Evolutionary conservation across 2,797 vertebrate species (phyloP).

Genomic region (Cygnus olor): DNA sequence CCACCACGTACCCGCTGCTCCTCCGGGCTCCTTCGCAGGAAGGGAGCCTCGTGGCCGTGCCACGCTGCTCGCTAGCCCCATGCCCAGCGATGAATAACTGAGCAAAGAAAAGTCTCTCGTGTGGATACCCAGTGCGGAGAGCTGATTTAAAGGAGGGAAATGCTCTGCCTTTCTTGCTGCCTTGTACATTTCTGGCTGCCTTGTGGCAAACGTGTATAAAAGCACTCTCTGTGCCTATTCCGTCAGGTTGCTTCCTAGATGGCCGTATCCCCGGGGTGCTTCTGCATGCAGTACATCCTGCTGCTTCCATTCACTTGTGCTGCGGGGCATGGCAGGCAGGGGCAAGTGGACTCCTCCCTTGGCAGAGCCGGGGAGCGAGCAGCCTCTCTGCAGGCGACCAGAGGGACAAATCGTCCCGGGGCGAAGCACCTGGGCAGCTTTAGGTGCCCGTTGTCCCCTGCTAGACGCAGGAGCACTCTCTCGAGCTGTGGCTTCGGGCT

Average conservation of each 20-base stretch:
- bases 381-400: not conserved
- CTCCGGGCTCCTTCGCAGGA: not conserved
- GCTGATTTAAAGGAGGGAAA: not conserved
- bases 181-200: not conserved
- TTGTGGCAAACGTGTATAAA: not conserved
- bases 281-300: not conserved
- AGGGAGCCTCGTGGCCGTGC: not conserved
- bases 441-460: not conserved
- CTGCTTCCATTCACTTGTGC: not conserved
- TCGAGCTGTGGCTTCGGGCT: not conserved
- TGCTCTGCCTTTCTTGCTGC: not conserved
- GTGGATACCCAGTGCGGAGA: not conserved
- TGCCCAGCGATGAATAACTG: accelerated
- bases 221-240: not conserved
- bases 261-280: not conserved
- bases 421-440: not conserved
- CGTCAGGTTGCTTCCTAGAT: not conserved
- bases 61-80: not conserved
- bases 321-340: not conserved
- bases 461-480: not conserved
- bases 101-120: not conserved
- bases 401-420: not conserved
- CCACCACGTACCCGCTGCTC: not conserved
- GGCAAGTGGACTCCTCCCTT: not conserved
- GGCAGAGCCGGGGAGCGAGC: not conserved